Base-by-base conservation (phyloP, 2,888 invertebrate species). In the Heliconius cydno region DNA sequence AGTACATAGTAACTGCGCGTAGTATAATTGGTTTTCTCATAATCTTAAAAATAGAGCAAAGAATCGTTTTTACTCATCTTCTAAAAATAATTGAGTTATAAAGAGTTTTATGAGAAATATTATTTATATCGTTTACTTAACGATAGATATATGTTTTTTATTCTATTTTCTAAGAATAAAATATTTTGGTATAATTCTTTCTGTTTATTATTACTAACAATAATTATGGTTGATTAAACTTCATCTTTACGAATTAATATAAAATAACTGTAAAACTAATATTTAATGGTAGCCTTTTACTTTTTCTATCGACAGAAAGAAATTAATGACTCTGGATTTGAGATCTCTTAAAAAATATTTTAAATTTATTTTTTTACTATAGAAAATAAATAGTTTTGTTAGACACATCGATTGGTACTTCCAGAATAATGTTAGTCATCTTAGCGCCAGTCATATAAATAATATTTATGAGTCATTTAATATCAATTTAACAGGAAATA, bases 391-490 rank as follows among this genome's bases (percentile, higher is more conserved):
- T 28, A 28, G 9, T 57, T 57, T 9, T 22, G 3, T 22, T 57
- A 57, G 22, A 57, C 57, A 22, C 22, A 57, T 57, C 38, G 68
- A 41, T 68, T 41, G 22, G 41, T 25, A 25, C 25, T 75, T 65
- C 41, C 34, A 38, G 19, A 41, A 63, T 41, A 75, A 25, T 65
- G 5, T 75, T 75, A 65, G 63, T 75, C 65, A 75, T 75, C 6
- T 28, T 13, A n/a, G 34, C 13, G 34, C 34, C 4, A 34, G n/a
- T 57, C 34, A 60, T 57, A 73, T 73, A 30, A 73, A 73, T 57
- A n/a, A 57, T n/a, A 57, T 34, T 19, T 60, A 41, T 75, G 63
- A 75, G 2, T 75, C 74, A 75, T 41, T 4, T 75, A 41, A 75
- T 7, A 38, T 41, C 41, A 63, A 41, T 65, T 19, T 41, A 28